Percentiles rank a stretch among this genome's conserved stretches.
Conservation (phyloP, 2,797 vertebrate genomes). For the Paramormyrops hopkinsi region DNA sequence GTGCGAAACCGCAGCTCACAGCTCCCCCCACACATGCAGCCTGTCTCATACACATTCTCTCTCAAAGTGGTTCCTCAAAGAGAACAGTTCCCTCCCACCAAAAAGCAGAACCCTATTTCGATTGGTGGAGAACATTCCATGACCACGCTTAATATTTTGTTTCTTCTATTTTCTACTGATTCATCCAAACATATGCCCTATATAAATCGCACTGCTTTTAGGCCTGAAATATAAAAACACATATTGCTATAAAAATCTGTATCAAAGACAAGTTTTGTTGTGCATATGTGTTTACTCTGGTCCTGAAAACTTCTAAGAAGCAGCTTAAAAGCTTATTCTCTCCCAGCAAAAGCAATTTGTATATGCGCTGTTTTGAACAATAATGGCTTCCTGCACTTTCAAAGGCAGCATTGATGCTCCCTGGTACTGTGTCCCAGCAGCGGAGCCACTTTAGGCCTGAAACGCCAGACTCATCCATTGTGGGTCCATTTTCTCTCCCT, state of each 20-base stretch:
- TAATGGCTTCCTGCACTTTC: conserved; percentile 7
- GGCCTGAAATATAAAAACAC: background rate
- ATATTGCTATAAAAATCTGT: background rate
- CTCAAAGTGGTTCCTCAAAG: background rate
- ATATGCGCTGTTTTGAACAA: background rate
- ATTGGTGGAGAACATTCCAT: background rate
- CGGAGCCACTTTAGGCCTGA: background rate
- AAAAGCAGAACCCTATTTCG: background rate
- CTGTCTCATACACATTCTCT: background rate
- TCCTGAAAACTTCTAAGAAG: background rate
- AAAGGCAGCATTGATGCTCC: background rate
- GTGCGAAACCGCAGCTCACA: background rate
- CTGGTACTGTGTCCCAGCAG: background rate
- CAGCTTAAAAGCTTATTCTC: conserved; percentile 10
- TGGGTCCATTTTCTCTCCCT: background rate
- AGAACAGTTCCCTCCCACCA: background rate
- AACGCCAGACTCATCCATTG: background rate
- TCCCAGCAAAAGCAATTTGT: conserved; percentile 4
- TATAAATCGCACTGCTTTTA: background rate
- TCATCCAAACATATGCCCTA: background rate
- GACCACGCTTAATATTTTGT: background rate
- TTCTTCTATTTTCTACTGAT: background rate
- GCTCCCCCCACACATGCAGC: background rate
- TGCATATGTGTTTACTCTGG: background rate
- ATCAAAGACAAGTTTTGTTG: background rate